Evolutionary conservation across 2,113 vertebrate species (phyloP).

Genomic region (Anas platyrhynchos): DNA sequence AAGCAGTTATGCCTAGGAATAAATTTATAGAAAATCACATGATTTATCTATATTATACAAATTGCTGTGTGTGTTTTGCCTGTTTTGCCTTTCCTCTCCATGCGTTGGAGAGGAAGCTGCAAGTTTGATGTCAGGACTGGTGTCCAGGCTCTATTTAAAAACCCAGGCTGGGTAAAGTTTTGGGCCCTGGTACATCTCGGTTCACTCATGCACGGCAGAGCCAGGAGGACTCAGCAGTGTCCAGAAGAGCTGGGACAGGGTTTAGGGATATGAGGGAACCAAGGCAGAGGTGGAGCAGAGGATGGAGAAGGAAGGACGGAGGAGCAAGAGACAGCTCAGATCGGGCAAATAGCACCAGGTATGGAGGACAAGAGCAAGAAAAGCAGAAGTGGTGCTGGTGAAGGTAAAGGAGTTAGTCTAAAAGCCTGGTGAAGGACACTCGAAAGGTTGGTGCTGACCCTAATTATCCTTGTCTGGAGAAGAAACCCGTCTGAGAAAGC

Average conservation of each 20-base stretch:
- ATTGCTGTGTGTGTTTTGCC: not conserved
- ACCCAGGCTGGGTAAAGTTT: not conserved
- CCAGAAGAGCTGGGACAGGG: not conserved
- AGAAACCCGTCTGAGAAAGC: not conserved
- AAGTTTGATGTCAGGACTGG: not conserved
- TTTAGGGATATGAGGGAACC: accelerated
- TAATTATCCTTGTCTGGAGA: not conserved
- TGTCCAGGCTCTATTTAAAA: not conserved
- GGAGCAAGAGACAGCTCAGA: not conserved
- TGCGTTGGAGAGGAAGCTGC: not conserved
- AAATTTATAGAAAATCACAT: not conserved
- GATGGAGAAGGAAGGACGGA: not conserved
- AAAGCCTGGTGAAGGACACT: not conserved
- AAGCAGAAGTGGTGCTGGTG: not conserved
- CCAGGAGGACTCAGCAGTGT: accelerated
- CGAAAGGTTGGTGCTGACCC: not conserved
- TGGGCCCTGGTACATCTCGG: not conserved
- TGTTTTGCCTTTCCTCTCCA: not conserved
- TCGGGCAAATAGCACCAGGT: not conserved
- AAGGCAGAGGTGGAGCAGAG: not conserved
- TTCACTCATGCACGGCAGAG: not conserved
- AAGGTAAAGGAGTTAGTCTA: not conserved
- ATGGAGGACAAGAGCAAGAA: not conserved
- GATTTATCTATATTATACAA: not conserved
- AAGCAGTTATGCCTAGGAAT: not conserved